Evolutionary conservation across 2,888 invertebrate species (phyloP).

Genomic region (Stenoptilia bipunctidactyla): DNA sequence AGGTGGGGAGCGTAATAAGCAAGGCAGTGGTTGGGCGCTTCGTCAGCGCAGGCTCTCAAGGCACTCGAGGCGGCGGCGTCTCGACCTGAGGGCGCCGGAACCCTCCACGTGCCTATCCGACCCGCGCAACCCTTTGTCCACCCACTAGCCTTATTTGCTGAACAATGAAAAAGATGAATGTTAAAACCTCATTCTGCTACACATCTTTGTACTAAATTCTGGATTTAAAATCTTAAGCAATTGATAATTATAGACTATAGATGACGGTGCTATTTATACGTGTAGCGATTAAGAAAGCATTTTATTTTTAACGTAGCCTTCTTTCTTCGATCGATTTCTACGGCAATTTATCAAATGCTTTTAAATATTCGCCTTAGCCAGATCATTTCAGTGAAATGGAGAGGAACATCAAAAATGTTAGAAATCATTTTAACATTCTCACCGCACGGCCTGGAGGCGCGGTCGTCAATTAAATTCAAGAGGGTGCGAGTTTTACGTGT

Average conservation of each 20-base stretch:
- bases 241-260: too few species aligned
- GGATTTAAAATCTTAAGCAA: too few species aligned
- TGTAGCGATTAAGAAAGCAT: too few species aligned
- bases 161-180: constrained; percentile 66
- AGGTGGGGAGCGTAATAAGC: too few species aligned
- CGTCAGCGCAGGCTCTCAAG: constrained; percentile 33
- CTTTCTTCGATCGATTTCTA: constrained; percentile 51
- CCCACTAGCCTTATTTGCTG: constrained; percentile 70
- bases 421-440: constrained; percentile 43
- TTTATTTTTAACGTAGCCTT: constrained; percentile 41
- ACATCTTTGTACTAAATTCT: constrained; percentile 29
- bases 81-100: constrained; percentile 18
- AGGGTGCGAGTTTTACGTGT: constrained; percentile 29
- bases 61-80: constrained; percentile 46
- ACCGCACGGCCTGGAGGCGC: constrained; percentile 25
- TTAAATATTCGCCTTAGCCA: constrained; percentile 41
- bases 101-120: constrained; percentile 57
- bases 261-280: too few species aligned
- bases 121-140: constrained; percentile 64
- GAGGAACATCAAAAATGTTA: constrained; percentile 34
- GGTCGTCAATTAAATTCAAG: constrained; percentile 35
- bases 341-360: constrained; percentile 53
- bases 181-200: constrained; percentile 20
- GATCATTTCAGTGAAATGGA: constrained; percentile 41
- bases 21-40: not conserved